Evolutionary conservation across 2,113 vertebrate species (phyloP).

Genomic region (Albula goreensis): DNA sequence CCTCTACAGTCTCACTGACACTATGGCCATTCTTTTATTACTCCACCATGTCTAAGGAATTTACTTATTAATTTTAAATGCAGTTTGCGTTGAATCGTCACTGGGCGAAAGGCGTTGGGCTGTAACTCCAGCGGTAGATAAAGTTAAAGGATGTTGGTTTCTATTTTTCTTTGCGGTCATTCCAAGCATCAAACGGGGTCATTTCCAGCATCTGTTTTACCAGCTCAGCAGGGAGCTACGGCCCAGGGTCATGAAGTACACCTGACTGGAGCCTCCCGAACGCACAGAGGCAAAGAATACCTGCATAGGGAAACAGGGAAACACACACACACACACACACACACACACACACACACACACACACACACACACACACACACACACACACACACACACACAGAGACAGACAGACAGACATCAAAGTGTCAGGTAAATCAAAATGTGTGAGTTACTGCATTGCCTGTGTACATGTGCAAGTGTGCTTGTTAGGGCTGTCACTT

Average conservation of each 20-base stretch:
- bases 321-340: neutral
- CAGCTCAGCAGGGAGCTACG: slow-evolving; percentile 98
- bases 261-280: slow-evolving; percentile 96
- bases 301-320: slow-evolving; percentile 57
- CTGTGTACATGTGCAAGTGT: neutral
- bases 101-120: neutral
- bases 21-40: neutral
- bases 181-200: neutral
- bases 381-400: neutral
- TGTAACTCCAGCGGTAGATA: neutral
- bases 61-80: neutral
- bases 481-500: too few species aligned
- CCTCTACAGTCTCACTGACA: neutral
- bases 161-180: neutral
- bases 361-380: neutral
- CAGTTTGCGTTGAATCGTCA: neutral
- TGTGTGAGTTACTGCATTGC: too few species aligned
- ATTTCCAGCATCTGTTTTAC: slow-evolving; percentile 68
- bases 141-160: neutral
- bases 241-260: slow-evolving; percentile 98
- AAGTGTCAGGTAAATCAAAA: too few species aligned
- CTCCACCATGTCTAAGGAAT: neutral
- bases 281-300: slow-evolving; percentile 98
- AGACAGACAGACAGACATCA: neutral
- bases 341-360: neutral